Percentiles rank a stretch among this genome's conserved stretches.
Conservation (phyloP, 2,797 vertebrate genomes). For the Sebastes hubbsi region DNA sequence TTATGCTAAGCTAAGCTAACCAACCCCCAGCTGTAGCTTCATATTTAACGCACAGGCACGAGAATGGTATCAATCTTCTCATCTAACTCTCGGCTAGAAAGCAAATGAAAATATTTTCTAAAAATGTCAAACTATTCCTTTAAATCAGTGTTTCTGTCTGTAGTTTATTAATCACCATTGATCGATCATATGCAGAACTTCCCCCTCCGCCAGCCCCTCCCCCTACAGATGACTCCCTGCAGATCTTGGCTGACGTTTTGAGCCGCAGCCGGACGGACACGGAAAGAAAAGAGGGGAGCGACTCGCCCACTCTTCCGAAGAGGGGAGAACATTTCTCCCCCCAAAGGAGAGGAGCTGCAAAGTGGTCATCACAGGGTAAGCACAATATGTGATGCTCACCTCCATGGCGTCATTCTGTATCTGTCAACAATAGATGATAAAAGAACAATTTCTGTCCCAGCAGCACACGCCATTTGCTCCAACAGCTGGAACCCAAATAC, state of each 20-base stretch:
- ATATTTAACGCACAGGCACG: neutral
- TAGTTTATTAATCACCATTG: conserved; percentile 27
- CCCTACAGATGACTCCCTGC: conserved; percentile 75
- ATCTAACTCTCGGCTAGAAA: neutral
- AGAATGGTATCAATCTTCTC: neutral
- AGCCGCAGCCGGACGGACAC: conserved; percentile 76
- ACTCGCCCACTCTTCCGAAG: conserved; percentile 51
- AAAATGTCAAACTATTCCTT: conserved; percentile 23
- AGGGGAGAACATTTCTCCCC: conserved; percentile 62
- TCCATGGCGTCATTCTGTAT: neutral
- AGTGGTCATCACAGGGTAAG: conserved; percentile 70
- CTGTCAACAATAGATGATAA: conserved; percentile 5
- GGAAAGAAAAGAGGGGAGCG: conserved; percentile 67
- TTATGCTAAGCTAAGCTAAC: neutral
- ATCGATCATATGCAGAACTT: conserved; percentile 80
- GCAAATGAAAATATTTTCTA: neutral
- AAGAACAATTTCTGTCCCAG: conserved; percentile 11
- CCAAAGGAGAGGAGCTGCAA: conserved; percentile 57
- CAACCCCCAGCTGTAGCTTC: neutral
- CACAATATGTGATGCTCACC: neutral
- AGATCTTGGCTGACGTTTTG: conserved; percentile 70
- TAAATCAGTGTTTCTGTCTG: neutral
- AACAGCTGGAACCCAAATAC: conserved; percentile 44
- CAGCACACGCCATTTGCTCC: neutral
- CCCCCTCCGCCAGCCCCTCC: conserved; percentile 90